Percentiles rank a stretch among this genome's conserved stretches.
Evolutionary conservation across 2,797 vertebrate species (phyloP).

Genomic region (Schizothorax lantsangensis): DNA sequence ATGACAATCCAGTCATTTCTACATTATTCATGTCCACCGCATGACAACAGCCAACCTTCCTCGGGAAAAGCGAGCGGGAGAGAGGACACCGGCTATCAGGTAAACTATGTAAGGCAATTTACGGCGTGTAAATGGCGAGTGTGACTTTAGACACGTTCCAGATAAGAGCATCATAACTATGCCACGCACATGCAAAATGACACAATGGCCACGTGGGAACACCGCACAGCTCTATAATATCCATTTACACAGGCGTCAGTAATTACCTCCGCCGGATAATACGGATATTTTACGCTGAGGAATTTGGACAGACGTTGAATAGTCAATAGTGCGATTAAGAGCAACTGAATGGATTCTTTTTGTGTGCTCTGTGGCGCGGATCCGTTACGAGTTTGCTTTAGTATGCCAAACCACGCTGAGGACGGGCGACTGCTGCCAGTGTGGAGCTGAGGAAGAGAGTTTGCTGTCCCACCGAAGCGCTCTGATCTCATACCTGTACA

Average conservation of each 20-base stretch:
- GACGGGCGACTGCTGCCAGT: constrained; percentile 33
- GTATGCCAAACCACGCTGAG: constrained; percentile 12
- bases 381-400: constrained; percentile 23
- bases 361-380: not conserved
- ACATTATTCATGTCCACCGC: constrained; percentile 74
- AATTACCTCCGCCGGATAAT: constrained; percentile 69
- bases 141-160: not conserved
- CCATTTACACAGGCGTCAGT: constrained; percentile 63
- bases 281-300: constrained; percentile 34
- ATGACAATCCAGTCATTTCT: constrained; percentile 71
- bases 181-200: not conserved
- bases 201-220: not conserved
- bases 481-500: not conserved
- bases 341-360: constrained; percentile 65
- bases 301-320: constrained; percentile 48
- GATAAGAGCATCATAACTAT: constrained; percentile 18
- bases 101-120: constrained; percentile 44
- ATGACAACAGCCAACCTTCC: constrained; percentile 5
- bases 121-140: constrained; percentile 71
- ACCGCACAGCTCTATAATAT: constrained; percentile 47
- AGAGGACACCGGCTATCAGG: constrained; percentile 19
- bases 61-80: constrained; percentile 15
- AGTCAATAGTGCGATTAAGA: constrained; percentile 70
- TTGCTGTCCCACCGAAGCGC: not conserved
- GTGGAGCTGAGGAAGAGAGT: constrained; percentile 25